Conservation (phyloP, 2,113 vertebrate genomes). For the Dipodomys ordii region DNA sequence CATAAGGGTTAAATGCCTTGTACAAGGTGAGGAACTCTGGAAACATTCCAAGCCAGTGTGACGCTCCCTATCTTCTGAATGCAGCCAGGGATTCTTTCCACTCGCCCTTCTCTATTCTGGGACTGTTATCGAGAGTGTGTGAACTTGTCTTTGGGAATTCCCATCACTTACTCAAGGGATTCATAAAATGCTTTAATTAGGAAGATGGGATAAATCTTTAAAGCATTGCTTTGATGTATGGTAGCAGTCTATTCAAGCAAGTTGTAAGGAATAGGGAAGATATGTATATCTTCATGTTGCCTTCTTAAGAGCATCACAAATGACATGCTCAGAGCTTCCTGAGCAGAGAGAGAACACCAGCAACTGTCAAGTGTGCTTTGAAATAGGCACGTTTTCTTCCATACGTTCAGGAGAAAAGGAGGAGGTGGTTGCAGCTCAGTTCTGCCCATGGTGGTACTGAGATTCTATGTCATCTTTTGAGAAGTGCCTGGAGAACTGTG, state of each 20-base stretch:
- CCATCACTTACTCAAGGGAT: slow-evolving; percentile 58
- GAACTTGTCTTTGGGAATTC: slow-evolving; percentile 62
- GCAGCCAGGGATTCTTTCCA: slow-evolving; percentile 74
- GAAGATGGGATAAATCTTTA: not conserved
- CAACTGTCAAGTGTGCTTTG: not conserved
- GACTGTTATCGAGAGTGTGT: slow-evolving; percentile 64
- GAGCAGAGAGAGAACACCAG: not conserved
- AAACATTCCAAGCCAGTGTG: slow-evolving; percentile 31
- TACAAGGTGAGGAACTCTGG: slow-evolving; percentile 39
- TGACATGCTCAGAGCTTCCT: not conserved
- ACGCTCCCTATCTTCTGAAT: slow-evolving; percentile 39
- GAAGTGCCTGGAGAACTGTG: not conserved
- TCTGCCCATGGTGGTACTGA: too few relatives aligned
- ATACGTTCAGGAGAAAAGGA: not conserved
- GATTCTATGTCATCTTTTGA: not conserved
- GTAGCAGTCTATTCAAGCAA: slow-evolving; percentile 9
- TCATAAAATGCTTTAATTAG: slow-evolving; percentile 37
- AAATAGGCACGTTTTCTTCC: not conserved
- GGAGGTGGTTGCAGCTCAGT: not conserved
- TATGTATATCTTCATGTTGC: not conserved
- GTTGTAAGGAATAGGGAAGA: not conserved
- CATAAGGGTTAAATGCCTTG: not conserved
- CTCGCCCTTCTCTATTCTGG: slow-evolving; percentile 73
- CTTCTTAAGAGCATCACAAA: not conserved
- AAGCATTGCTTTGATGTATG: slow-evolving; percentile 19